A percentile compares a stretch with the other conserved stretches of the same genome.
phyloP scores from a whole-genome alignment of 1,140 invertebrate genomes.

The Zaprionus tsacasi region DNA sequence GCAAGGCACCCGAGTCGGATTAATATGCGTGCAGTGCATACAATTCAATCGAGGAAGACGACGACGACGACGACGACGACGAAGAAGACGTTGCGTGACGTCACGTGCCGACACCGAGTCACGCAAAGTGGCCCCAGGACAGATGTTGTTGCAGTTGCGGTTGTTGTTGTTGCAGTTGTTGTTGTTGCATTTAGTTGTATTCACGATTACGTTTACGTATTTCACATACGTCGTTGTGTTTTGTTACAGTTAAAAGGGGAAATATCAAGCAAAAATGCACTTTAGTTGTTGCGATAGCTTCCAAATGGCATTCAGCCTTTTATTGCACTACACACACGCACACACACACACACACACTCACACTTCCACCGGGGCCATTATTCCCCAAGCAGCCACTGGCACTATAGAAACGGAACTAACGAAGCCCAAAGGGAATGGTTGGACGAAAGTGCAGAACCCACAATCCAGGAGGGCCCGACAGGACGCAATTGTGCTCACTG shows the following conservation, averaged over 20 bases:
- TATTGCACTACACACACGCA: constrained; percentile 33
- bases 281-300: constrained; percentile 64
- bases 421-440: too few species aligned
- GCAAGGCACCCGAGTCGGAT: constrained; percentile 7
- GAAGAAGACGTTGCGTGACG: constrained; percentile 45
- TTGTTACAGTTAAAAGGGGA: constrained; percentile 61
- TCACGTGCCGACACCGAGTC: constrained; percentile 55
- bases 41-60: constrained; percentile 46
- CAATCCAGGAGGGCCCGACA: too few species aligned
- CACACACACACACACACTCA: constrained; percentile 8
- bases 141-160: constrained; percentile 26
- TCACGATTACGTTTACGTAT: constrained; percentile 27
- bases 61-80: too few species aligned
- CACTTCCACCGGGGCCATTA: too few species aligned
- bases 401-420: too few species aligned
- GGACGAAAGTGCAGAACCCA: too few species aligned
- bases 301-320: constrained; percentile 64
- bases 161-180: constrained; percentile 20
- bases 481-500: too few species aligned
- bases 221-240: constrained; percentile 20
- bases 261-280: constrained; percentile 75
- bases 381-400: too few species aligned
- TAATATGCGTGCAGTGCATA: constrained; percentile 48
- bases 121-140: constrained; percentile 52
- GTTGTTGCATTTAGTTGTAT: constrained; percentile 22